Evolutionary conservation across 64 coral and sea anemone species (phyloP).

Genomic region (Dendronephthya gigantea): DNA sequence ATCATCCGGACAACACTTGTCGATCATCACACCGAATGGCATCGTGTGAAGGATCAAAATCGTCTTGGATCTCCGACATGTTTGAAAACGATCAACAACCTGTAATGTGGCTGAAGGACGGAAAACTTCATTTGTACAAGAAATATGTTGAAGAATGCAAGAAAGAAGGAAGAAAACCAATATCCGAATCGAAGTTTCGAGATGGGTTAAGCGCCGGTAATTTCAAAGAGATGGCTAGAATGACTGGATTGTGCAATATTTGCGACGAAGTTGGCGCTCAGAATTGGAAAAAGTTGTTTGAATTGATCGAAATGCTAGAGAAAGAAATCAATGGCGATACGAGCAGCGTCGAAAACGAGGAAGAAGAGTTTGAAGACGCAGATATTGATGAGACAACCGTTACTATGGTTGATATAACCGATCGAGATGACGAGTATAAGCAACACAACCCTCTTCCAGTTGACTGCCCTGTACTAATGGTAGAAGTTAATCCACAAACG

Average conservation of each 20-base stretch:
- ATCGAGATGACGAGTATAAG: not conserved
- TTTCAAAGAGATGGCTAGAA: slow-evolving; percentile 37
- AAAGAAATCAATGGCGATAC: not conserved
- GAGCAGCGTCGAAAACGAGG: not conserved
- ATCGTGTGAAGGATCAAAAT: slow-evolving; percentile 24
- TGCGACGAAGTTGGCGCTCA: slow-evolving; percentile 35
- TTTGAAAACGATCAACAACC: slow-evolving; percentile 33
- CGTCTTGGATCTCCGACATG: slow-evolving; percentile 38
- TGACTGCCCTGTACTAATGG: not conserved
- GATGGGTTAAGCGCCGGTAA: slow-evolving; percentile 36
- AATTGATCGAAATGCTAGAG: slow-evolving; percentile 16
- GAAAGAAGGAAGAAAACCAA: slow-evolving; percentile 23
- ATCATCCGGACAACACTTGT: slow-evolving; percentile 28
- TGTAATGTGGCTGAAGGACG: slow-evolving; percentile 41
- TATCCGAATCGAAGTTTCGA: slow-evolving; percentile 18
- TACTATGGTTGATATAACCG: not conserved
- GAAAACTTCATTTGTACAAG: slow-evolving; percentile 19
- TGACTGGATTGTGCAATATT: slow-evolving; percentile 40
- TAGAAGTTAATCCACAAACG: slow-evolving; percentile 18
- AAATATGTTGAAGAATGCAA: slow-evolving; percentile 26
- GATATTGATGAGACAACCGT: not conserved
- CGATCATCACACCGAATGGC: slow-evolving; percentile 34
- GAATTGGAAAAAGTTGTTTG: slow-evolving; percentile 33
- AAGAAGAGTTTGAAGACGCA: not conserved
- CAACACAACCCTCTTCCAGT: slow-evolving; percentile 5